A percentile compares a stretch with the other conserved stretches of the same genome.
Conservation (phyloP, 2,113 vertebrate genomes). For the Clupea harengus region DNA sequence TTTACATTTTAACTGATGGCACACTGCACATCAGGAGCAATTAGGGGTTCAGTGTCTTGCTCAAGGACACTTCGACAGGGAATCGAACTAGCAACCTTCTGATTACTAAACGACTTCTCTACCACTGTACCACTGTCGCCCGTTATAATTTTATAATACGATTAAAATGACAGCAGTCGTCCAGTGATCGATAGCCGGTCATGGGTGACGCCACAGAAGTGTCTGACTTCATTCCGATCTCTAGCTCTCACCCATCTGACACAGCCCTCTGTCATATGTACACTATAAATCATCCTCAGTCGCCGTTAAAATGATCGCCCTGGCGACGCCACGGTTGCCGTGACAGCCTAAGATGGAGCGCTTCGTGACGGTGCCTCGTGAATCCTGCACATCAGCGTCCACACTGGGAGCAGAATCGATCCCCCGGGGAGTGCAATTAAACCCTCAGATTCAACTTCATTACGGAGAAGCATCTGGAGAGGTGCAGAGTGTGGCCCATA, state of each 20-base stretch:
- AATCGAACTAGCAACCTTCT: too few species aligned
- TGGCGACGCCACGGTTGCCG: not conserved
- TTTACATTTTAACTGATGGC: too few species aligned
- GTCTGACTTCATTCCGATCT: not conserved
- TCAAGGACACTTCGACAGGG: too few species aligned
- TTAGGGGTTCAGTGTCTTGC: too few species aligned
- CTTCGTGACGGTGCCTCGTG: not conserved
- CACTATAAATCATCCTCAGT: not conserved
- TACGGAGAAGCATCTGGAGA: not conserved
- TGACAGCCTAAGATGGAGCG: not conserved
- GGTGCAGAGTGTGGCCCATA: constrained; percentile 13
- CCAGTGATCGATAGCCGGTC: constrained; percentile 17
- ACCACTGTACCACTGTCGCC: too few species aligned
- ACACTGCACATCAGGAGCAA: too few species aligned
- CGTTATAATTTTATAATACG: too few species aligned
- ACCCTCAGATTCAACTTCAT: constrained; percentile 22
- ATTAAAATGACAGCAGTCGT: constrained; percentile 5
- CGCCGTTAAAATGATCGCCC: not conserved
- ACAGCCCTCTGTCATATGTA: not conserved
- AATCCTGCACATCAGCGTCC: not conserved
- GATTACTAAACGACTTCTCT: too few species aligned
- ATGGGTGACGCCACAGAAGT: constrained; percentile 3
- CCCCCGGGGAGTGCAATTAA: constrained; percentile 18
- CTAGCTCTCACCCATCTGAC: not conserved
- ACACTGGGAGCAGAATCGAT: not conserved